Evolutionary conservation across 2,797 vertebrate species (phyloP), one percentile per base, ranked within the genome.

Genomic region (Chaenodraco wilsoni): DNA sequence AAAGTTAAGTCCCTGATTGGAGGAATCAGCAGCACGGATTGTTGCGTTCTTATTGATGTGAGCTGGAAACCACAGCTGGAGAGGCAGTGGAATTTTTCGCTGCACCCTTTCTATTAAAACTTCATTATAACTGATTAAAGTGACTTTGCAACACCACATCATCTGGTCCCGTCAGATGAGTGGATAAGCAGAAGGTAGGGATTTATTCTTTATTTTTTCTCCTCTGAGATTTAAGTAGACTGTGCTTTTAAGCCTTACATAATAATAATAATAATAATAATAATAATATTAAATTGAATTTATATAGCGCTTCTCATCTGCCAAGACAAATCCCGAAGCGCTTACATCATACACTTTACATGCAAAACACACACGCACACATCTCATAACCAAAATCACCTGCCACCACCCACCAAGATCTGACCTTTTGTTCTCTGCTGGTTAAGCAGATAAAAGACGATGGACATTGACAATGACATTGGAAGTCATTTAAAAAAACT

Each of bases 81-180:
- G 84, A 80, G 88, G 85, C 79, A 77, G 87, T n/a, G 58, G 78
- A 71, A n/a, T 80, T 63, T 69, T 2, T 31, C 46, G 74, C 79
- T 73, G 78, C 72, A 69, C 82, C 85, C 69, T 84, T 60, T 81
- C 80, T 85, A 61, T 86, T 88, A 82, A 76, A 76, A 86, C 84
- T 83, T 92, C 88, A 93, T 94, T 93, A 90, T 48, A 75, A 78
- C 89, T 95, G 92, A 94, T 95, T 93, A 93, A 94, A 94, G 91
- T 88, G 92, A 91, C 89, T 92, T 89, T 89, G 88, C 84, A 79
- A 84, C 88, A 52, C 76, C 57, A 40, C 77, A 74, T 90, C 90
- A 86, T 91, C 89, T 93, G 89, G 82, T 86, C 81, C 86, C 88
- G 89, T 90, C 84, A 91, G 82, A 91, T 58, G 81, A 76, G 64